A percentile compares a stretch with the other conserved stretches of the same genome.
Evolutionary conservation across 2,888 invertebrate genomes (phyloP).

Genomic region (Aleiodes alternator): DNA sequence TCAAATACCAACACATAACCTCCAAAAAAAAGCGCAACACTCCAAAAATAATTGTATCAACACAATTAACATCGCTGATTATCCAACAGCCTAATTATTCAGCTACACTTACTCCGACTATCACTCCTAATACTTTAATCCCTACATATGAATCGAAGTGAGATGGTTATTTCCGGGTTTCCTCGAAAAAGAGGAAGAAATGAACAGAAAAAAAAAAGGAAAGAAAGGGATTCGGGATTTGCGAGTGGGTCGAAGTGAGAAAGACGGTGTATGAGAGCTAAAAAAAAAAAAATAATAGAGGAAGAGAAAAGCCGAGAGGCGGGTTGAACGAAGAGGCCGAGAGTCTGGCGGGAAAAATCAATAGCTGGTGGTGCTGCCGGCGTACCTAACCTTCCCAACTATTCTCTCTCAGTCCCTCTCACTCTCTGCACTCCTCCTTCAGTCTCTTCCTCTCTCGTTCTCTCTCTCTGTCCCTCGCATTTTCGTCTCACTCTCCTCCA

Average conservation of each 20-base stretch:
- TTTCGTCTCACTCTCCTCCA: conserved; percentile 50
- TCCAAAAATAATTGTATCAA: conserved; percentile 5
- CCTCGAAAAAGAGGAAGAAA: conserved; percentile 51
- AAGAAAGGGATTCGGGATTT: conserved; percentile 28
- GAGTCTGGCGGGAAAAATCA: conserved; percentile 76
- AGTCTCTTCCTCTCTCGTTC: conserved; percentile 42
- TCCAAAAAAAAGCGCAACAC: no score
- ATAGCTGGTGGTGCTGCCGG: conserved; percentile 72
- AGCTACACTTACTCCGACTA: conserved; percentile 5
- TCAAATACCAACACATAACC: background rate
- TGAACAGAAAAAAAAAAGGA: conserved; percentile 51
- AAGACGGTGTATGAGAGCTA: conserved; percentile 48
- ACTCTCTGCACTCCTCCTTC: conserved; percentile 49
- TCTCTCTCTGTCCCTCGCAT: conserved; percentile 45
- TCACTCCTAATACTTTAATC: conserved; percentile 21
- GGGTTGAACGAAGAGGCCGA: conserved; percentile 68
- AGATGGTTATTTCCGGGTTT: conserved; percentile 53
- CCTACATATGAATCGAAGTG: conserved; percentile 46
- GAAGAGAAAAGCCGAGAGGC: conserved; percentile 52
- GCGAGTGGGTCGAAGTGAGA: conserved; percentile 51
- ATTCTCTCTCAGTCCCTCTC: conserved; percentile 54
- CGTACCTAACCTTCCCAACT: conserved; percentile 71
- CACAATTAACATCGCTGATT: conserved; percentile 8
- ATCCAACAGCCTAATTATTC: conserved; percentile 21
- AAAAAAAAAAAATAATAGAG: conserved; percentile 48